Evolutionary conservation across 2,113 vertebrate species (phyloP), one percentile per base, ranked within the genome.

Genomic region (Pangasianodon gigas): DNA sequence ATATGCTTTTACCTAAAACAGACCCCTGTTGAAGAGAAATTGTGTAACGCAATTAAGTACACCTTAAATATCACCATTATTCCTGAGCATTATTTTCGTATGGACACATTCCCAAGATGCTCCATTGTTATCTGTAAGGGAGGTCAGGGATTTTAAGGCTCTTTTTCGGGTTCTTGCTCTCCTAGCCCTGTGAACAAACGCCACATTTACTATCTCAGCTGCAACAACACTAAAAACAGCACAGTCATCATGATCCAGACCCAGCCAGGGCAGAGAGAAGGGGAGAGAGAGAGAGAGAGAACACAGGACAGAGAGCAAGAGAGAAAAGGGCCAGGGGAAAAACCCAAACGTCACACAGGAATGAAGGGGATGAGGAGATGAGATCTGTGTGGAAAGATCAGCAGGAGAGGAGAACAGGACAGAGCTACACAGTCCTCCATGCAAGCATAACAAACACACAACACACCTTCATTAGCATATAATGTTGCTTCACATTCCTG

Each of bases 221-320:
- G 81, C 92, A 90, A 51, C 82, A 69, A 24, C 62, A 48, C 60
- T 69, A 84, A 67, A 92, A 89, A 88, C 86, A 88, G 81, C 92
- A 21, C 37, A 88, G 92, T 93, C 92, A 92, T 85, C 89, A 87
- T 84, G 87, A 91, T 87, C 87, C 89, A 88, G 90, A 44, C 86
- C 32, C 88, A 71, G 82, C 51, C 75, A 87, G 77, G 54, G 32
- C 16, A 65, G 16, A 54, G n/a, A 89, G 32, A 19, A 44, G 29
- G 29, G 32, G 65, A 58, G 79, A 41, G 62, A 56, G 52, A 44
- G 13, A 84, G 82, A 41, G 81, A 71, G 26, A 26, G 14, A 62
- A 29, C 32, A 14, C 4, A 37, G 4, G 60, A 69, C 13, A 60
- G 58, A 80, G 13, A 85, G 54, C 11, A 3, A 56, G 44, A 65